Evolutionary conservation across 2,113 vertebrate species (phyloP).

Genomic region (Scomber colias): DNA sequence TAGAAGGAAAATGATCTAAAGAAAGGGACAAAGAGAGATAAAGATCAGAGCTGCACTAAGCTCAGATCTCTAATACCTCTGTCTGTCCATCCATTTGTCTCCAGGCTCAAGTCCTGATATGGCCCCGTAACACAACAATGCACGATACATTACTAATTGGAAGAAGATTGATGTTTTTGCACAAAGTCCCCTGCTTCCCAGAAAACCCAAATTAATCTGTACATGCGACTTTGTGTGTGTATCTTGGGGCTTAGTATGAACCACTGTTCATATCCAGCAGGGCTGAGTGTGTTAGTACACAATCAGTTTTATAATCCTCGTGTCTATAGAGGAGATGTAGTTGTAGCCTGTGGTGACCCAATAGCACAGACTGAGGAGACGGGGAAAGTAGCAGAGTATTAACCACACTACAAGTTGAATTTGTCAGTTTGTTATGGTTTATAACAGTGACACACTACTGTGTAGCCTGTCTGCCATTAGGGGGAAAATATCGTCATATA

Average conservation of each 20-base stretch:
- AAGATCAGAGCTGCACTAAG: constrained; percentile 62
- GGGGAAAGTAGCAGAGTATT: constrained; percentile 29
- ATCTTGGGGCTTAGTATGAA: constrained; percentile 60
- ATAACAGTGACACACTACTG: neutral
- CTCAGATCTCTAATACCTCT: constrained; percentile 67
- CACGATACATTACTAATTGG: constrained; percentile 77
- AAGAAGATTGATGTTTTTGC: constrained; percentile 61
- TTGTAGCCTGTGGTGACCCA: constrained; percentile 58
- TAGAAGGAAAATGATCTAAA: constrained; percentile 46
- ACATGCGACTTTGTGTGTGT: constrained; percentile 38
- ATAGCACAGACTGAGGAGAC: constrained; percentile 23
- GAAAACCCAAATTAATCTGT: constrained; percentile 75
- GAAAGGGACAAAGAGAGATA: constrained; percentile 47
- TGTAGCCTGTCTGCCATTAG: neutral
- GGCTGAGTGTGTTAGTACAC: constrained; percentile 63
- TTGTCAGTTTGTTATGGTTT: constrained; percentile 8
- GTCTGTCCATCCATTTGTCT: constrained; percentile 59
- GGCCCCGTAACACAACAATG: constrained; percentile 50
- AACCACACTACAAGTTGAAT: constrained; percentile 19
- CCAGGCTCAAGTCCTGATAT: constrained; percentile 45
- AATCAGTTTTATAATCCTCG: constrained; percentile 72
- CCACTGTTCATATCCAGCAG: constrained; percentile 69
- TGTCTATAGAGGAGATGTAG: constrained; percentile 59
- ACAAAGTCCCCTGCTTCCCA: constrained; percentile 58
- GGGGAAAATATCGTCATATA: neutral